phyloP scores from a whole-genome alignment of 2,888 invertebrate genomes.

The Nomada fabriciana region DNA sequence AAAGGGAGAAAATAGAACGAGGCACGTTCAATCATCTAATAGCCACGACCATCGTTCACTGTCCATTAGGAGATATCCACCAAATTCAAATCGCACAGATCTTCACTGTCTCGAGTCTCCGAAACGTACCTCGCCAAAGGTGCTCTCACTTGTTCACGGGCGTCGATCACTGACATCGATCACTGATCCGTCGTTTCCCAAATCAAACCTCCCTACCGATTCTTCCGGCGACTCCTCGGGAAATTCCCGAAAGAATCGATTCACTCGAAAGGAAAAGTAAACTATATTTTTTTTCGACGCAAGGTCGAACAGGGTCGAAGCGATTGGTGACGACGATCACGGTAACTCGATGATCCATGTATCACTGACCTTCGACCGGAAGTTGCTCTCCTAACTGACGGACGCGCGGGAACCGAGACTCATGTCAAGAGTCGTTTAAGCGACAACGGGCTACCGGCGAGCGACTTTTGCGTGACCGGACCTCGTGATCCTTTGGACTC shows the following conservation, averaged over 20 bases:
- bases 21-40: not conserved
- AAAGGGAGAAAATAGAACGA: too few species aligned
- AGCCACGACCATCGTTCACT: conserved; percentile 12
- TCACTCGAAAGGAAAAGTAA: not conserved
- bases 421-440: conserved; percentile 68
- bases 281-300: too few species aligned
- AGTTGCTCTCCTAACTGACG: conserved; percentile 63
- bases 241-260: not conserved
- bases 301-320: conserved; percentile 17
- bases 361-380: conserved; percentile 70
- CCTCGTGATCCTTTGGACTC: conserved; percentile 76
- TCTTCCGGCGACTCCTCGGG: not conserved
- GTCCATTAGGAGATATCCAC: conserved; percentile 12
- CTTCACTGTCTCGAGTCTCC: conserved; percentile 40
- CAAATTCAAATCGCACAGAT: conserved; percentile 27
- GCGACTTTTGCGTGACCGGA: conserved; percentile 60
- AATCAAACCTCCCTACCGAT: not conserved
- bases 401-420: conserved; percentile 71
- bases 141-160: conserved; percentile 66
- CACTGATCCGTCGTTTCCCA: not conserved
- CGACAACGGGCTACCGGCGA: conserved; percentile 63
- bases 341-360: conserved; percentile 9
- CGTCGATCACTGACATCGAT: conserved; percentile 27
- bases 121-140: conserved; percentile 40
- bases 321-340: conserved; percentile 15